Evolutionary conservation across 2,113 vertebrate genomes (phyloP).

Genomic region (Camelus dromedarius): DNA sequence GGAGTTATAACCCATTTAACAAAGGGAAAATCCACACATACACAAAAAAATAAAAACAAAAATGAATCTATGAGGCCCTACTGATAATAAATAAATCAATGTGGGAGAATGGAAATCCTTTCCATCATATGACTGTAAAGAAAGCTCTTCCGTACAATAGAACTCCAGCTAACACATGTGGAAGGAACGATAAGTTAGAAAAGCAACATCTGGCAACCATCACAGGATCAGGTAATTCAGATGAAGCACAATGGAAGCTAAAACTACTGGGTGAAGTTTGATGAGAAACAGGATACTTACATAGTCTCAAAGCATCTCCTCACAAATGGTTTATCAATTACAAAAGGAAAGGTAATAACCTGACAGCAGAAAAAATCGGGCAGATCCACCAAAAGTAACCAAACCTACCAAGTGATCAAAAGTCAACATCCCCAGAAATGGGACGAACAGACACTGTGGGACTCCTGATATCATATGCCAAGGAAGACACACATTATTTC

Average conservation of each 20-base stretch:
- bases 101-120: neutral
- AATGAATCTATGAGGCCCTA: neutral
- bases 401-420: neutral
- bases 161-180: neutral
- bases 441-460: neutral
- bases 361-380: neutral
- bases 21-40: neutral
- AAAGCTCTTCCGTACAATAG: neutral
- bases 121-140: neutral
- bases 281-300: neutral
- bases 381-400: neutral
- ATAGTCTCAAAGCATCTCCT: neutral
- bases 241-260: neutral
- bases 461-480: neutral
- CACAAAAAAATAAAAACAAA: neutral
- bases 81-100: neutral
- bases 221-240: neutral
- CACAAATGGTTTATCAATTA: neutral
- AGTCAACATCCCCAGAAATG: neutral
- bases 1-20: neutral
- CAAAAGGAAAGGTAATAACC: neutral
- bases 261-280: neutral
- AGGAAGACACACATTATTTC: neutral
- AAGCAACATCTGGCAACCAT: neutral
- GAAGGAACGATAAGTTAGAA: neutral